Base-by-base conservation (phyloP, 2,797 vertebrate genomes). In the Gephyroberyx darwinii region DNA sequence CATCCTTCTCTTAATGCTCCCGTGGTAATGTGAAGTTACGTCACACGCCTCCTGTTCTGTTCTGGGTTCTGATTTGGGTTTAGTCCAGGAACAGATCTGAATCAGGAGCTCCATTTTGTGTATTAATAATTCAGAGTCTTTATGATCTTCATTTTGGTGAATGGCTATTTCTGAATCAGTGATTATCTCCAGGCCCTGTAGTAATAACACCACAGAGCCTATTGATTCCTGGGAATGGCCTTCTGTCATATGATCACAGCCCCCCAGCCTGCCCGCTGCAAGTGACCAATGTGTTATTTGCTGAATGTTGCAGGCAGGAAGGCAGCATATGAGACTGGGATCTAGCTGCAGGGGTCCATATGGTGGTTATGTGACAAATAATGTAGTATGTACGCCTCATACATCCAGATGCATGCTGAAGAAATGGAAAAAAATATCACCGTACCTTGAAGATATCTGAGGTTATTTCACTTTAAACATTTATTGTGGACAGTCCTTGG, bases 71-170 rank as follows among this genome's bases (percentile, higher is more conserved):
- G 66, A 77, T 80, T 53, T 56, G 45, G 30, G 19, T 53, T 31
- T 69, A 63, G 67, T 69, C 52, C 62, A 50, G 61, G 47, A 33
- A 51, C 52, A 14, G 70, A 83, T 77, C 51, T 67, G 35, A 83
- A 84, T 59, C 68, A 50, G 54, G 31, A 74, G 63, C 71, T 82
- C 70, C 41, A 68, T 84, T 84, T 80, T 50, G n/a, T 3, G 14
- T 79, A 75, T 89, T 72, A 87, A 90, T 89, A 91, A 88, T 90
- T 85, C 70, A 78, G 30, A 57, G 45, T 66, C 81, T 81, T 88
- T 82, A 84, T 85, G 73, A 74, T 82, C 61, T 83, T 91, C 85
- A 90, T 88, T 86, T 83, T 62, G 31, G 70, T 39, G 64, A 86
- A 80, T 52, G 75, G 54, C 63, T 74, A 39, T 88, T 84, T 82